phyloP scores from a whole-genome alignment of 2,113 vertebrate genomes.

The Hemichromis elongatus region DNA sequence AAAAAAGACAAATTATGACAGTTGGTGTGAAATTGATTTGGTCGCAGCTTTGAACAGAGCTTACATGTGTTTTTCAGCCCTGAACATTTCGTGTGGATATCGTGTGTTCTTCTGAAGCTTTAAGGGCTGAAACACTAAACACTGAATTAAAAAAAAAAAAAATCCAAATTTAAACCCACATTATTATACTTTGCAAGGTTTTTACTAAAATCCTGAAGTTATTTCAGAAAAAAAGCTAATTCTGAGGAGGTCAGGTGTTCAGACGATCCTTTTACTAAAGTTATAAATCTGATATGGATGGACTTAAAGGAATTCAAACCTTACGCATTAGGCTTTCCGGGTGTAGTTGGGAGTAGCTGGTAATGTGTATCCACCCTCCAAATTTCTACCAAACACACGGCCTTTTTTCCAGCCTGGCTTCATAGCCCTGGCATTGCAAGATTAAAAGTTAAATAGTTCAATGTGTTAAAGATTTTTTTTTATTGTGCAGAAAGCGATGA shows the following conservation, averaged over 20 bases:
- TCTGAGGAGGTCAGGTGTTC: rapidly evolving
- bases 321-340: not conserved
- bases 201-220: not conserved
- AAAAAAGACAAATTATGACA: not conserved
- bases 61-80: not conserved
- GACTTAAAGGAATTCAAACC: rapidly evolving
- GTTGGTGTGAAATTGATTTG: not conserved
- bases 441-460: not conserved
- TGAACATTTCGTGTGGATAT: not conserved
- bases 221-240: not conserved
- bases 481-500: constrained; percentile 38
- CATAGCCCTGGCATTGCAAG: not conserved
- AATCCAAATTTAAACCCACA: not conserved
- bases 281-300: not conserved
- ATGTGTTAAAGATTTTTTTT: not conserved
- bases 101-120: not conserved
- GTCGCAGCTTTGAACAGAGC: not conserved
- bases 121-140: not conserved
- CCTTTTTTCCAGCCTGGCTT: not conserved
- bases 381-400: not conserved
- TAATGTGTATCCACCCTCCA: not conserved
- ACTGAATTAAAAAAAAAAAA: not conserved
- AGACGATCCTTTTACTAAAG: not conserved
- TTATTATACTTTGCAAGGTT: not conserved
- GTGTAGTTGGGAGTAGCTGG: not conserved